Conservation (phyloP, 2,888 invertebrate genomes). For the Minunthozetes semirufus region DNA sequence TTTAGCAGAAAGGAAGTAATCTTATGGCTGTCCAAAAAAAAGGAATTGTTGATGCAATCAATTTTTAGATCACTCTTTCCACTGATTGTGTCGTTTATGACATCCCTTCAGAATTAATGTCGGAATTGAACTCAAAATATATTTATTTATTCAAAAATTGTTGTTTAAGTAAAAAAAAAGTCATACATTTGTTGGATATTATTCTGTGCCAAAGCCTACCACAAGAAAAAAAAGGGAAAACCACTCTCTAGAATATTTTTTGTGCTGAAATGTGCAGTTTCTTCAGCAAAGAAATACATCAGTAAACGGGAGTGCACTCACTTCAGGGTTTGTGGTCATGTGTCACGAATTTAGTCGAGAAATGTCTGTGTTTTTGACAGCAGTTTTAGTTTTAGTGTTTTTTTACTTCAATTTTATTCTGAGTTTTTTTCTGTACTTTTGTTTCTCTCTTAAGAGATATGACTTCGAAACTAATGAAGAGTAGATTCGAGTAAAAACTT, state of each 20-base stretch:
- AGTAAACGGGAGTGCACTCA: neutral
- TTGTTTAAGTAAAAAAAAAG: no score
- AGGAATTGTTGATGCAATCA: no score
- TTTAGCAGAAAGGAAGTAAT: no score
- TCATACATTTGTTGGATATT: no score
- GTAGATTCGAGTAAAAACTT: neutral
- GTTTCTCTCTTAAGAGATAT: neutral
- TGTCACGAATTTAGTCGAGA: neutral
- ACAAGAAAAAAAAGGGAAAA: no score
- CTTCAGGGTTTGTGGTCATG: constrained; percentile 7
- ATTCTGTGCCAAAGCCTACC: no score
- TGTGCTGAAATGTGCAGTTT: constrained; percentile 12
- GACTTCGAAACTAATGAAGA: neutral
- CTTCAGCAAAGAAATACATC: neutral
- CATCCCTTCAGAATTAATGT: no score
- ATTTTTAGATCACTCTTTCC: no score
- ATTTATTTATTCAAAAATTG: no score
- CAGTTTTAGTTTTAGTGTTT: neutral
- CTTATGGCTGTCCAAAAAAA: no score
- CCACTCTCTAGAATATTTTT: neutral
- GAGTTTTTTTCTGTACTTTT: neutral
- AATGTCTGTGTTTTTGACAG: constrained; percentile 19
- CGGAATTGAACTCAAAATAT: no score
- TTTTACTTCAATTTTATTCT: neutral
- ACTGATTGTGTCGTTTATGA: no score